Conservation (phyloP, 1,140 invertebrate genomes). For the Meloidogyne floridensis region DNA sequence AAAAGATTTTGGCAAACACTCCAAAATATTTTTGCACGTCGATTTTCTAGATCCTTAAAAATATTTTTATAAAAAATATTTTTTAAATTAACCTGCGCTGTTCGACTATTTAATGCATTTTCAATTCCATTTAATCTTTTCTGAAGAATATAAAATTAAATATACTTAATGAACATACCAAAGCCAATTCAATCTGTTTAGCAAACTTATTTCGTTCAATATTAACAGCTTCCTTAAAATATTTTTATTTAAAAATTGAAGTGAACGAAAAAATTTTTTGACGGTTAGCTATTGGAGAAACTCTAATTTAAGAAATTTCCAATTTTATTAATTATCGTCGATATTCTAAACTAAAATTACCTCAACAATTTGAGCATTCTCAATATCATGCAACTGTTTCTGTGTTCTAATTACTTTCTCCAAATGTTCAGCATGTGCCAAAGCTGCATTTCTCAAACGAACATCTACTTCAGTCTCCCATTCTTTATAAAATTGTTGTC, state of each 20-base stretch:
- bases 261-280: not conserved
- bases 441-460: slow-evolving; percentile 78
- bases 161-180: slow-evolving; percentile 62
- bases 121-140: slow-evolving; percentile 84
- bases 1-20: slow-evolving; percentile 83
- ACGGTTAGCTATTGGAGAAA: too few relatives aligned
- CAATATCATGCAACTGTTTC: slow-evolving; percentile 74
- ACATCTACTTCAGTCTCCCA: slow-evolving; percentile 77
- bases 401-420: slow-evolving; percentile 76
- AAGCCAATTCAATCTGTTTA: slow-evolving; percentile 77
- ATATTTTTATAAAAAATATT: slow-evolving; percentile 33
- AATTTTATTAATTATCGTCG: not conserved
- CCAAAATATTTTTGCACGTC: slow-evolving; percentile 85
- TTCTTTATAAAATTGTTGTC: slow-evolving; percentile 68
- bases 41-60: slow-evolving; percentile 77
- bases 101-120: slow-evolving; percentile 79
- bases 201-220: slow-evolving; percentile 75
- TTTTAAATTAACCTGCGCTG: slow-evolving; percentile 36
- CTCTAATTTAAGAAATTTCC: too few relatives aligned
- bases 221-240: slow-evolving; percentile 64
- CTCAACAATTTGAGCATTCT: slow-evolving; percentile 72
- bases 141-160: not conserved
- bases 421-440: slow-evolving; percentile 81
- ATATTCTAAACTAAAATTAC: slow-evolving; percentile 68
- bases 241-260: slow-evolving; percentile 19